Percentiles rank a stretch among this genome's conserved stretches.
Conservation (phyloP, 1,140 invertebrate species). For the Drosophila persimilis region DNA sequence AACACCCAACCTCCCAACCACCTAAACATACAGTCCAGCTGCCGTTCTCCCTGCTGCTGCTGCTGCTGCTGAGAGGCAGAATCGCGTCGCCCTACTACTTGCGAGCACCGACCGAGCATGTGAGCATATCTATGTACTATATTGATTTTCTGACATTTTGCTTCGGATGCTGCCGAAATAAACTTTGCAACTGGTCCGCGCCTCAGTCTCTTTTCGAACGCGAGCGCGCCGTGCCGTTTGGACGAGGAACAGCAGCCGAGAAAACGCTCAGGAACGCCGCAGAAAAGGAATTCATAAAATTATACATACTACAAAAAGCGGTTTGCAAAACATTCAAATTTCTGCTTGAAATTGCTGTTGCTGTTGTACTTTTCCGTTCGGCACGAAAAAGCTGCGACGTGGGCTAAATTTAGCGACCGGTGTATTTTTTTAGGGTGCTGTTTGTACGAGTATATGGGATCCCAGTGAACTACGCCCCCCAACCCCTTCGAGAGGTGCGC, state of each 20-base stretch:
- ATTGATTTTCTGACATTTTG: constrained; percentile 63
- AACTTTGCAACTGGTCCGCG: constrained; percentile 55
- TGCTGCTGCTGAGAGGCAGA: background rate
- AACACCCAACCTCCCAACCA: constrained; percentile 48
- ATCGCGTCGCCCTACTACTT: background rate
- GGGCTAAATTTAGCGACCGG: constrained; percentile 74
- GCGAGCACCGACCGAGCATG: constrained; percentile 21
- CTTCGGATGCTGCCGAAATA: constrained; percentile 70
- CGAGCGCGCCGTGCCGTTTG: constrained; percentile 25
- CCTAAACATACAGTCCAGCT: constrained; percentile 38
- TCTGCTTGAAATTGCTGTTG: constrained; percentile 58
- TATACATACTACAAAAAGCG: constrained; percentile 64
- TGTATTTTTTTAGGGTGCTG: constrained; percentile 70
- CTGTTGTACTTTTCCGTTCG: constrained; percentile 49
- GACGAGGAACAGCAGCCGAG: constrained; percentile 26
- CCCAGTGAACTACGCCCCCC: constrained; percentile 29
- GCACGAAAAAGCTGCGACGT: constrained; percentile 61
- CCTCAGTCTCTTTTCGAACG: constrained; percentile 72
- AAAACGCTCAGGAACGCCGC: constrained; percentile 24
- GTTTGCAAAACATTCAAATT: constrained; percentile 73
- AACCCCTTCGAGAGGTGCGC: constrained; percentile 11
- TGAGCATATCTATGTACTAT: constrained; percentile 21
- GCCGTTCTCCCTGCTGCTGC: constrained; percentile 11
- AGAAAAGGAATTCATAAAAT: constrained; percentile 63
- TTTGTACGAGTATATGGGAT: constrained; percentile 45